Base-by-base conservation (phyloP, 1,140 invertebrate species). In the Stenopsyche tienmushanensis region DNA sequence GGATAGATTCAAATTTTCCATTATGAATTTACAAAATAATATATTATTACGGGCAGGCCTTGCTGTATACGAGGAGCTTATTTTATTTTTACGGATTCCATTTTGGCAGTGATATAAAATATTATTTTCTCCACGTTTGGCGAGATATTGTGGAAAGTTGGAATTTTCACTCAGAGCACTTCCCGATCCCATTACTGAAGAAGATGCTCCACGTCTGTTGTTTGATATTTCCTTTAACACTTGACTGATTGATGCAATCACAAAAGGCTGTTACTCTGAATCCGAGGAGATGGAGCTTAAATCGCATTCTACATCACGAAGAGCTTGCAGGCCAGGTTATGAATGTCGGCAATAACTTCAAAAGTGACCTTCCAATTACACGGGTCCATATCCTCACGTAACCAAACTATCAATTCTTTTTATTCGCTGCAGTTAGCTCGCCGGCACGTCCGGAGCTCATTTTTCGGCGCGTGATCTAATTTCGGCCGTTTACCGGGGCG, bases 401-500 rank as follows among this genome's bases (percentile, higher is more conserved):
- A 42, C 58, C 58, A 69, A 57, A 69, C 67, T 69, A 69, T 69
- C 67, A 65, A 65, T 69, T 65, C 67, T 64, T 66, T 69, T 69
- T 66, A 63, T 64, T 63, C 50, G 49, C 59, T 64, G 54, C 67
- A 69, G 67, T 66, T 65, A 69, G 63, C 42, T 15, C 29, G 42
- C 50, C 54, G 59, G 34, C 67, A 69, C 67, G 67, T 65, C 24
- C 64, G 26, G 44, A 23, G 64, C 67, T 69, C 67, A 66, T 69
- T 69, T 65, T 66, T 65, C 59, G 67, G 67, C 53, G 64, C 67
- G 67, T 69, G 67, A 69, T 69, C 67, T 69, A 69, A 69, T 69
- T 69, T 55, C 53, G 47, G 55, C 64, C 64, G 64, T 69, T 60
- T 69, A 69, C 64, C 54, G 59, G 42, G 55, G 29, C 21, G 55